Base-by-base conservation (phyloP, 2,113 vertebrate species). In the Silurus meridionalis region DNA sequence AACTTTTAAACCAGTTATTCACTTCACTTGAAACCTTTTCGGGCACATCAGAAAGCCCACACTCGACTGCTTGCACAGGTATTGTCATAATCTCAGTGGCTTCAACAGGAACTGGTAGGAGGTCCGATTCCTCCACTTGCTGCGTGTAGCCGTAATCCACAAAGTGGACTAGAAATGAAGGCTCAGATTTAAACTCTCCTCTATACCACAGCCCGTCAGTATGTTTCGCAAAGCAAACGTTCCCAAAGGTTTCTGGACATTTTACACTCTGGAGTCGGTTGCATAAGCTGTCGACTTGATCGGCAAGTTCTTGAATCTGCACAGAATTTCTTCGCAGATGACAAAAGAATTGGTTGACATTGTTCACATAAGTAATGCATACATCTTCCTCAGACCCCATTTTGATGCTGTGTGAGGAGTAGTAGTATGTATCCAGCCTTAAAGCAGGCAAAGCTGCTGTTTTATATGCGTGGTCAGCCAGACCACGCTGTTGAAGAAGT, bases 91-190 rank as follows among this genome's bases (percentile, higher is more conserved):
- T 90, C 28, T 97, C 94, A 52, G 91, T 93, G 13, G 96, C 96
- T 89, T 97, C 94, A 67, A n/a, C 91, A 64, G 97, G 97, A 90
- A 99, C 91, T 46, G 95, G 95, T 86, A 97, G 92, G 83, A 99
- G 77, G 67, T 96, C 89, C 8, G 94, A 94, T 61, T 91, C 90
- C 10, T 94, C 91, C 63, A 97, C 89, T 28, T 91, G 81, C 64
- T 96, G 91, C 6, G 93, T 95, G 90, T 99, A 95, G 0, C 98
- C 98, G 89, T 97, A 98, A 93, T 99, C 98, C 88, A 99, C 97
- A 95, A 99, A 99, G 71, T 98, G 95, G 21, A 98, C 94, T 60
- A 93, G 82, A 14, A 90, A 88, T 0, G 83, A 92, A 8, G 95
- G 94, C 0, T 94, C 91, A 84, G 94, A 92, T 58, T 84, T 92